These are phyloP conservation scores for Strix uralensis DNA, from an alignment of 2,113 vertebrate genomes.

Conservation along the genomic window DNA sequence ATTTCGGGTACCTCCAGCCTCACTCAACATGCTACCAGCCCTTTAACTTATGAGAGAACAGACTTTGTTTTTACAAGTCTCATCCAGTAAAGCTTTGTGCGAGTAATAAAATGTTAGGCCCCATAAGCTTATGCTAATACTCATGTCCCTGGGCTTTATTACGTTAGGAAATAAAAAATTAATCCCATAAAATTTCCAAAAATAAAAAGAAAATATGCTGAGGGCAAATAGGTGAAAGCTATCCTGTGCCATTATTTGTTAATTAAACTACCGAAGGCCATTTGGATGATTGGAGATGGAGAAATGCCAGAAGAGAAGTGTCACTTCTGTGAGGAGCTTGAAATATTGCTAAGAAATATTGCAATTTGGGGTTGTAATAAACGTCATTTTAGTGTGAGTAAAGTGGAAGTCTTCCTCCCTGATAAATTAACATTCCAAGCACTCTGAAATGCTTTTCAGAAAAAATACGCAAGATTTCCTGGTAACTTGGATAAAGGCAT, in stretches of 20 bases:
- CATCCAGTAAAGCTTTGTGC: slow-evolving; percentile 21
- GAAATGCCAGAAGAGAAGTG: not conserved
- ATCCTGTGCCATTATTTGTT: not conserved
- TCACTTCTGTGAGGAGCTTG: not conserved
- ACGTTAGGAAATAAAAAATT: slow-evolving; percentile 18
- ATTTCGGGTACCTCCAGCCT: slow-evolving; percentile 35
- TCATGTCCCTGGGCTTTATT: slow-evolving; percentile 5
- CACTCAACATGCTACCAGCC: not conserved
- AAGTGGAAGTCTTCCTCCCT: not conserved
- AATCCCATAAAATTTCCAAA: not conserved
- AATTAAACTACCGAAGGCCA: not conserved
- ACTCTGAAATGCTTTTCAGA: not conserved
- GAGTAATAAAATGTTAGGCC: slow-evolving; percentile 30
- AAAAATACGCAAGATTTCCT: not conserved
- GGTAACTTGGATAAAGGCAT: not conserved
- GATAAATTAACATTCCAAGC: not conserved
- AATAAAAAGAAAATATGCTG: not conserved
- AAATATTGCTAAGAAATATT: not conserved
- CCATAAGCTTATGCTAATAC: slow-evolving; percentile 33
- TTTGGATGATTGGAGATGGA: not conserved
- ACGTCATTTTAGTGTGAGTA: not conserved
- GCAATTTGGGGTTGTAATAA: not conserved
- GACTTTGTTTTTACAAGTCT: slow-evolving; percentile 26
- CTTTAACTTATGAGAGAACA: not conserved
- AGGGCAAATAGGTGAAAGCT: not conserved